Percentiles rank a stretch among this genome's conserved stretches.
These are phyloP conservation scores for Epizoanthus rinbou DNA, from an alignment of 92 coral and sea anemone genomes.

Conservation along the genomic window DNA sequence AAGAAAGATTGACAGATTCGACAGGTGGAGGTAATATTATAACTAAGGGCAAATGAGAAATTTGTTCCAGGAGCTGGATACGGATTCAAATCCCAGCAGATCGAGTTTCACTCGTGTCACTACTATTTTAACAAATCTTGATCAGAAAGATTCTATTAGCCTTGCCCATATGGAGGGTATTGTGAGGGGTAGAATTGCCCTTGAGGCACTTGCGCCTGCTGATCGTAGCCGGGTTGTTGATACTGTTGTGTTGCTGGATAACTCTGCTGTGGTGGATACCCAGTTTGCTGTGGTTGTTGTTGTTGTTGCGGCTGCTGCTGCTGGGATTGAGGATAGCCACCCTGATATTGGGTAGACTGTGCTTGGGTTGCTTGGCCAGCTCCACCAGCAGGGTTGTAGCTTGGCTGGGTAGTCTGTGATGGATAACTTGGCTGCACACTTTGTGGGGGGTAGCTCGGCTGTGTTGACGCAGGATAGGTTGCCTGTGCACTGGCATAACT, in stretches of 20 bases:
- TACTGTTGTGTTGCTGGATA: constrained; percentile 54
- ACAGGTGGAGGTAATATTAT: too few species aligned
- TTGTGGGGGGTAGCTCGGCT: constrained; percentile 30
- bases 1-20: too few species aligned
- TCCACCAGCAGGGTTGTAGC: neutral
- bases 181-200: constrained; percentile 10
- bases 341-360: constrained; percentile 36
- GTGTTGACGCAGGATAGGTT: constrained; percentile 12
- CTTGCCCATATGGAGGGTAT: neutral
- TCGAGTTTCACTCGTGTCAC: too few species aligned
- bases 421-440: constrained; percentile 57
- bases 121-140: too few species aligned
- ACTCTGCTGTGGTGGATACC: constrained; percentile 43
- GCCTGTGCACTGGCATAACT: constrained; percentile 33
- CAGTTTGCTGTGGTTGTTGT: constrained; percentile 27
- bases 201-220: constrained; percentile 14
- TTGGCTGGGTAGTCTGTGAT: constrained; percentile 50
- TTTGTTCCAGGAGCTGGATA: too few species aligned
- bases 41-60: too few species aligned
- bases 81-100: too few species aligned
- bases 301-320: constrained; percentile 36
- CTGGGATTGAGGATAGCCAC: constrained; percentile 42
- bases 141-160: neutral
- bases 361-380: neutral
- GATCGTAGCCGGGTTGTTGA: constrained; percentile 53